phyloP scores from a whole-genome alignment of 2,113 vertebrate genomes.

The Piprites chloris region DNA sequence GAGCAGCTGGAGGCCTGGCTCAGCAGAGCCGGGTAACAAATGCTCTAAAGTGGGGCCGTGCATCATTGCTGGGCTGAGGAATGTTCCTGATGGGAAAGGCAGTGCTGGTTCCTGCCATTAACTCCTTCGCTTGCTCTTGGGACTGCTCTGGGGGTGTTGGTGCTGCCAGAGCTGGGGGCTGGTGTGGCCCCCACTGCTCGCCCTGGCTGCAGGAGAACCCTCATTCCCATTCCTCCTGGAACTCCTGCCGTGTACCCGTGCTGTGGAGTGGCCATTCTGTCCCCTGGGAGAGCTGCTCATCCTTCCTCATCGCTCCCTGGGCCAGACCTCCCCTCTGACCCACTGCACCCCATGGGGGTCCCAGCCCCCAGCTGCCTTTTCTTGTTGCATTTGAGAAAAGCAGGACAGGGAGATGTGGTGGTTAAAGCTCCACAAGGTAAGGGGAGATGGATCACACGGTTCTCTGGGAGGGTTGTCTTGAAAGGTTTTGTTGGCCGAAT shows the following conservation, averaged over 20 bases:
- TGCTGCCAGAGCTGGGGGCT: neutral
- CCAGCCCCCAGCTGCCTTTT: neutral
- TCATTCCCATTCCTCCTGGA: neutral
- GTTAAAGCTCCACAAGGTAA: neutral
- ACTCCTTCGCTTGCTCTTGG: neutral
- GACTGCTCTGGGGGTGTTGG: neutral
- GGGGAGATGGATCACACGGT: neutral
- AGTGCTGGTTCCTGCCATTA: rapidly evolving
- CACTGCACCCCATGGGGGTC: rapidly evolving
- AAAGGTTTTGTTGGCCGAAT: neutral
- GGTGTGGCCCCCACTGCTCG: rapidly evolving
- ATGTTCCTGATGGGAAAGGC: neutral
- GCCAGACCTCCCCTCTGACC: neutral
- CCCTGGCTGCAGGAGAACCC: neutral
- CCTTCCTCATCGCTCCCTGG: neutral
- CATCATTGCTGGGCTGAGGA: neutral
- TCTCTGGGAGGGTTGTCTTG: neutral
- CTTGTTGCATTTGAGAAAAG: neutral
- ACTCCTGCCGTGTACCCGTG: neutral
- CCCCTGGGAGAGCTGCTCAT: neutral
- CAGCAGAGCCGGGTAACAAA: neutral
- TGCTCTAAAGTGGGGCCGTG: neutral
- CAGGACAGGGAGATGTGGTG: neutral
- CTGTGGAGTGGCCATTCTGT: rapidly evolving
- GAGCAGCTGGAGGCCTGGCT: conserved; percentile 45